Conservation (phyloP, 2,113 vertebrate genomes). For the Toxostoma redivivum region DNA sequence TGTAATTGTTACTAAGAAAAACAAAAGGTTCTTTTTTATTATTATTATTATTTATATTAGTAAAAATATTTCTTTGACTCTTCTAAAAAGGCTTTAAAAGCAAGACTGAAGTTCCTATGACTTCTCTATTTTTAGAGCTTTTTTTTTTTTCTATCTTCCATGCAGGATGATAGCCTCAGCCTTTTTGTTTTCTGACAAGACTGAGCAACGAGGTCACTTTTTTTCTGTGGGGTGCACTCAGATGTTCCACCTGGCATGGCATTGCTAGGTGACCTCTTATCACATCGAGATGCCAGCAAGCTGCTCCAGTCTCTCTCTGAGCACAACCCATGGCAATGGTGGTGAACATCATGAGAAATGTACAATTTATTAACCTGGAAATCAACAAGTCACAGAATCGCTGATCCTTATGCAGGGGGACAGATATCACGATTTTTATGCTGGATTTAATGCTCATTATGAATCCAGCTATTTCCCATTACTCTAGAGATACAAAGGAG, state of each 20-base stretch:
- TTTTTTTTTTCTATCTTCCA: not conserved
- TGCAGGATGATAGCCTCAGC: not conserved
- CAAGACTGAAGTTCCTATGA: not conserved
- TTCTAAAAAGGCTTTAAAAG: not conserved
- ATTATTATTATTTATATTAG: not conserved
- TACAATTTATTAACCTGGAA: not conserved
- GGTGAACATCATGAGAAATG: not conserved
- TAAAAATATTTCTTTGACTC: not conserved
- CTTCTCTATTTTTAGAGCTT: not conserved
- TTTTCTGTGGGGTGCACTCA: not conserved
- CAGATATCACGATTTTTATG: not conserved
- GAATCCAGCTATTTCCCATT: not conserved
- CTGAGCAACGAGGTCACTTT: not conserved
- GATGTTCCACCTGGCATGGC: not conserved
- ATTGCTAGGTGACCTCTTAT: not conserved
- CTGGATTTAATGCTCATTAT: not conserved
- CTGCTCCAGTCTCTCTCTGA: not conserved
- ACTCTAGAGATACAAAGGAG: not conserved
- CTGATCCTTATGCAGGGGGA: not conserved
- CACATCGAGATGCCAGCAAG: not conserved
- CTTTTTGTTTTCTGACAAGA: not conserved
- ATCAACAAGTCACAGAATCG: not conserved
- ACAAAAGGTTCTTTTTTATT: rapidly evolving
- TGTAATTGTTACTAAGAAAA: not conserved
- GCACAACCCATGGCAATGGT: not conserved